A percentile compares a stretch with the other conserved stretches of the same genome.
phyloP scores from a whole-genome alignment of 35 echinoderm and acorn worm species.

The Holothuria glaberrima region DNA sequence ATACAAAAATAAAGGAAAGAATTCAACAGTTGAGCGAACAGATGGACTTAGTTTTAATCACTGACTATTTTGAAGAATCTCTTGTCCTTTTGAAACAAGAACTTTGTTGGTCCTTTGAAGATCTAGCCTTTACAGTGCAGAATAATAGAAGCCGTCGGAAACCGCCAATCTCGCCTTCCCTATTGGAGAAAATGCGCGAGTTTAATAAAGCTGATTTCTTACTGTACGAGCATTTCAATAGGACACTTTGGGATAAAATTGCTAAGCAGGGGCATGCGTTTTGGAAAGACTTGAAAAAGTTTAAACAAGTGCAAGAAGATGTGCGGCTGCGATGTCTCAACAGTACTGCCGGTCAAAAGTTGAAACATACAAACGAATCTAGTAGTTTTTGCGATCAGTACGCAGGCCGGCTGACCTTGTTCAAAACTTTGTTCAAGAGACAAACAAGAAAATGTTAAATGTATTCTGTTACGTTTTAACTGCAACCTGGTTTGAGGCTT shows the following conservation, averaged over 20 bases:
- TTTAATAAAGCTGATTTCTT: constrained; percentile 1
- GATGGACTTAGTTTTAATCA: constrained; percentile 25
- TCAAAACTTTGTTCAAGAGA: no score
- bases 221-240: constrained; percentile 46
- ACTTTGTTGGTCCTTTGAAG: constrained; percentile 23
- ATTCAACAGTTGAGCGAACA: not conserved
- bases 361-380: no score
- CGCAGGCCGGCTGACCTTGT: no score
- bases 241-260: constrained; percentile 15
- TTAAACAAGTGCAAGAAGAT: constrained; percentile 1
- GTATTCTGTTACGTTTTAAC: no score
- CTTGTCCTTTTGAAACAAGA: not conserved
- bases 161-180: not conserved
- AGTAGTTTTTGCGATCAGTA: no score
- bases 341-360: not conserved
- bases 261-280: not conserved
- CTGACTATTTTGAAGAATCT: constrained; percentile 42
- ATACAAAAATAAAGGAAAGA: not conserved
- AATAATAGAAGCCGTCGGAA: no score
- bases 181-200: no score
- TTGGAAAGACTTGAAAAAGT: constrained; percentile 8
- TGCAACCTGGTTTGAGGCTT: no score
- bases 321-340: not conserved
- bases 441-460: no score
- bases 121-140: not conserved